phyloP scores from a whole-genome alignment of 2,797 vertebrate species.

The Pangasius djambal region DNA sequence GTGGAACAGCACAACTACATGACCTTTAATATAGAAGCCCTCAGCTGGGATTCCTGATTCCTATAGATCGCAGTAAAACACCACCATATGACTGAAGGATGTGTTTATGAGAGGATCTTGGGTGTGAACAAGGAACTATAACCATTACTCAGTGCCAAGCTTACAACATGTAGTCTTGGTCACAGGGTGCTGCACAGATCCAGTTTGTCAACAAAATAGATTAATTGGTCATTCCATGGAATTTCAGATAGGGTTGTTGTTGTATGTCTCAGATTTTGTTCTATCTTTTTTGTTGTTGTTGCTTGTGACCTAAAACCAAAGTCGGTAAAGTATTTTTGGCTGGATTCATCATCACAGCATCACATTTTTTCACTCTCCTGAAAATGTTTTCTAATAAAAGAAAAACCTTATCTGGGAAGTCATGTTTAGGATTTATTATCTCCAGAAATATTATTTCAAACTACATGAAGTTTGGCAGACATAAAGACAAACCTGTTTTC shows the following conservation, averaged over 20 bases:
- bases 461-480: background rate
- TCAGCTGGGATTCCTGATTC: background rate
- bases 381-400: background rate
- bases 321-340: too few species aligned
- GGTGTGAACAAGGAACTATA: background rate
- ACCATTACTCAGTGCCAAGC: background rate
- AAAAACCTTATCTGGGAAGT: background rate
- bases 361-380: too few species aligned
- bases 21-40: background rate
- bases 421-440: background rate
- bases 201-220: background rate
- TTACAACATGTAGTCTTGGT: background rate
- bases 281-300: too few species aligned
- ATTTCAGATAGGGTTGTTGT: too few species aligned
- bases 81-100: background rate
- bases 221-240: too few species aligned
- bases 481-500: background rate
- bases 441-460: background rate
- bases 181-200: background rate
- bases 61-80: background rate
- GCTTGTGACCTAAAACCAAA: too few species aligned
- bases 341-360: too few species aligned
- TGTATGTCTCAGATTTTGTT: too few species aligned
- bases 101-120: background rate
- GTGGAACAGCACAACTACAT: background rate